Conservation (phyloP, 2,113 vertebrate genomes). For the Myotis brandtii region DNA sequence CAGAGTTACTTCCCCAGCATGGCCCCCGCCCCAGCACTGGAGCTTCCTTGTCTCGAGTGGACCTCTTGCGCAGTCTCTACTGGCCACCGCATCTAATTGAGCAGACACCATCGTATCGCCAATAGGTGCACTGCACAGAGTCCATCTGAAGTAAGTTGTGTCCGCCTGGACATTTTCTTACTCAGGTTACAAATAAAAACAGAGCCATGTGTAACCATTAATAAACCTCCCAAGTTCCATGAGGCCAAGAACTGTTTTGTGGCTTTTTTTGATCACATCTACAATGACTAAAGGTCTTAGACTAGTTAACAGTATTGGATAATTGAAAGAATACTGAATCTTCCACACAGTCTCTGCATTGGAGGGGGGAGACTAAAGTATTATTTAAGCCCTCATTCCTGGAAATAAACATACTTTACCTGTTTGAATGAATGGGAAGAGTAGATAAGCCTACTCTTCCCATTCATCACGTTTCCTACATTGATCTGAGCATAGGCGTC, state of each 20-base stretch:
- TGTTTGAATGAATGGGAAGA: too few relatives aligned
- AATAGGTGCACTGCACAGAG: neutral
- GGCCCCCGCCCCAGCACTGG: neutral
- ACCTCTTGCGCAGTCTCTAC: neutral
- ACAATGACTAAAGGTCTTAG: neutral
- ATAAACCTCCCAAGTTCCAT: neutral
- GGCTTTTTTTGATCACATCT: neutral
- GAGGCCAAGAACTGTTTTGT: neutral
- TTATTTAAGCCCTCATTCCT: neutral
- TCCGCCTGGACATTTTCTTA: neutral
- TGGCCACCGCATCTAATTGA: neutral
- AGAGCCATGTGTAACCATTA: neutral
- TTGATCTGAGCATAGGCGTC: neutral
- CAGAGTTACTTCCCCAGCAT: neutral
- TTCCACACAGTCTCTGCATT: neutral
- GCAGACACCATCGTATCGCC: neutral
- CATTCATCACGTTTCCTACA: neutral
- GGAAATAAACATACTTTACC: neutral
- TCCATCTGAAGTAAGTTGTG: neutral
- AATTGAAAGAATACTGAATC: neutral
- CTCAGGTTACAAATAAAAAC: neutral
- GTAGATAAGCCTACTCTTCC: neutral
- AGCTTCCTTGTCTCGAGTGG: neutral
- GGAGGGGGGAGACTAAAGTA: neutral
- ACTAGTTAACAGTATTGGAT: neutral